Evolutionary conservation across 2,888 invertebrate species (phyloP), one percentile per base, ranked within the genome.

Genomic region (Drosophila kuntzei): DNA sequence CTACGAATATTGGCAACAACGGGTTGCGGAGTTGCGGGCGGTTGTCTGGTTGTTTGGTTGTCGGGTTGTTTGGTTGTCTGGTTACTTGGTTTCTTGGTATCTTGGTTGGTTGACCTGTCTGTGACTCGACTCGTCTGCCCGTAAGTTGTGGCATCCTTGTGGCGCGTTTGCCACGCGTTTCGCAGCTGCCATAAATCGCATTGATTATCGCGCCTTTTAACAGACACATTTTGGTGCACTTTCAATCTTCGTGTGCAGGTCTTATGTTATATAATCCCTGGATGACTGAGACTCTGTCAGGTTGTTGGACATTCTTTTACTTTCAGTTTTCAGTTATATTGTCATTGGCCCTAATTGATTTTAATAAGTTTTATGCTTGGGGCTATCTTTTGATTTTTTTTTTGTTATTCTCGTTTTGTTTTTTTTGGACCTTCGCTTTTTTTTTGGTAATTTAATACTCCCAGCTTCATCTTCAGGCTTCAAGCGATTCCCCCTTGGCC

Each of bases 121-220:
- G 55, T n/a, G n/a, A n/a, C n/a, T n/a, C n/a, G n/a, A n/a, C n/a
- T n/a, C n/a, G n/a, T n/a, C n/a, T n/a, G 14, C 55, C 37, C 20
- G 57, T 55, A 60, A 54, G 37, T 55, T 58, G 62, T 59, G 53
- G 72, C 87, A 84, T 89, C 89, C 89, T 80, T 89, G 73, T 53
- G 53, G 50, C 59, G 71, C 47, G 64, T 60, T 80, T 66, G 87
- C 87, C 83, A 83, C 89, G 89, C 87, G 82, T 73, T 71, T 71
- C 50, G 67, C 63, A 47, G 87, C 62, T 51, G 43, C 83, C 75
- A 87, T 83, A 87, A 83, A 83, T 83, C 64, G 85, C 58, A 63
- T 87, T 83, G 83, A 87, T 88, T 88, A 83, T 89, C 87, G 75
- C 71, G 36, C 63, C 63, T 50, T 51, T 46, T 43, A 41, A 49